Evolutionary conservation across 1,140 invertebrate genomes (phyloP), one percentile per base, ranked within the genome.

Genomic region (Microplitis mediator): DNA sequence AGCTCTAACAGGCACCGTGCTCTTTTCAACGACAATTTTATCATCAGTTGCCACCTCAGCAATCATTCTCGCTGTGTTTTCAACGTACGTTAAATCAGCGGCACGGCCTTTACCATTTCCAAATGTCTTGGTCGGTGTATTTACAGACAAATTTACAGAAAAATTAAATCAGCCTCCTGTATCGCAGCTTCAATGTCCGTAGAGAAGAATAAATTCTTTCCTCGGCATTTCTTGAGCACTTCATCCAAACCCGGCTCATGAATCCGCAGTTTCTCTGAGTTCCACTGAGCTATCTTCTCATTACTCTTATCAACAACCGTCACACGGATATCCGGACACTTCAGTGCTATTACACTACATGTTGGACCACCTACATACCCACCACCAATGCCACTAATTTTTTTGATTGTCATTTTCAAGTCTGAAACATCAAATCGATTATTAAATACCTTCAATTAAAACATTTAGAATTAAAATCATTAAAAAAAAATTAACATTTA

Each of bases 1-100:
- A 2, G 98, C 98, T 83, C 94, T 92, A 0, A 99, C 98, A 0
- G 98, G 98, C 0, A 99, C 98, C 0, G 98, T 99, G 79, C 97
- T 98, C 83, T 99, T 99, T 89, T 99, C 98, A 0, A 99, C 98
- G 0, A 99, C 97, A 76, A 99, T 99, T 89, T 99, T 99, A 81
- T 95, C 92, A 14, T 91, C 93, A 56, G 92, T 91, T 0, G 97
- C 93, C 14, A 97, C 90, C 74, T 97, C 92, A 0, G 98, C 98
- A 71, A 99, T 99, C 91, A 95, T 94, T 73, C 98, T 89, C 0
- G 98, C 97, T 16, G 97, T 97, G 58, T 94, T 93, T 88, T 99
- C 98, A 0, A 99, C 95, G 85, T 97, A 99, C 81, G 97, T 98
- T 13, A 99, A 89, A 88, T 99, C 98, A 1, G 98, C 96, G 8